Conservation (phyloP, 2,797 vertebrate species). For the Vultur gryphus region DNA sequence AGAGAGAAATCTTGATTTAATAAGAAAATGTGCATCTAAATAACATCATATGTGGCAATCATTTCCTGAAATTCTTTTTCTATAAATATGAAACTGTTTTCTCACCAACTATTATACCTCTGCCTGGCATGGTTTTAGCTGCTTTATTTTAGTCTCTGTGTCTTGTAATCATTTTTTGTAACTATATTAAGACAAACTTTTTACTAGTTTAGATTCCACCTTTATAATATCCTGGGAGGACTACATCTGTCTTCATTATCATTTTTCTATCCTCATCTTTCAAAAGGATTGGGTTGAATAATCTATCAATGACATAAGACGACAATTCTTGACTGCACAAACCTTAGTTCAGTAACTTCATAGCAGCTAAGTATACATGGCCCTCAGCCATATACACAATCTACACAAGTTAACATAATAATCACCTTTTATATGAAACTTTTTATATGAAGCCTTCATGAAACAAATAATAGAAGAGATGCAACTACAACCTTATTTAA, state of each 20-base stretch:
- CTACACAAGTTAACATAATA: neutral
- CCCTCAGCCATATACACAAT: neutral
- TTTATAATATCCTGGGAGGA: neutral
- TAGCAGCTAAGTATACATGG: neutral
- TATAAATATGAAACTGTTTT: neutral
- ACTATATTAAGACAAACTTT: neutral
- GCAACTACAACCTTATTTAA: neutral
- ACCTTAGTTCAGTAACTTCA: neutral
- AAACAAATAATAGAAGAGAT: neutral
- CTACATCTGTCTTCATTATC: neutral
- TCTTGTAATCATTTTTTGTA: neutral
- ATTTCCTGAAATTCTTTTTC: neutral
- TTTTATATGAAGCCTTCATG: neutral
- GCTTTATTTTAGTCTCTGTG: neutral
- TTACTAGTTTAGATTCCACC: neutral
- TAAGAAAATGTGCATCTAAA: neutral
- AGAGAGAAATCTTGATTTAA: neutral
- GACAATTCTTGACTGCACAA: neutral
- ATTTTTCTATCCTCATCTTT: conserved; percentile 6
- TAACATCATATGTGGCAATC: neutral
- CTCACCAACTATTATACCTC: neutral
- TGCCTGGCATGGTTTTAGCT: neutral
- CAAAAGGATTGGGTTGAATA: neutral
- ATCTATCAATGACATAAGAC: neutral
- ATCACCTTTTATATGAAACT: neutral